These are phyloP conservation scores for Ameiurus melas DNA, from an alignment of 2,113 vertebrate species.

Conservation along the genomic window DNA sequence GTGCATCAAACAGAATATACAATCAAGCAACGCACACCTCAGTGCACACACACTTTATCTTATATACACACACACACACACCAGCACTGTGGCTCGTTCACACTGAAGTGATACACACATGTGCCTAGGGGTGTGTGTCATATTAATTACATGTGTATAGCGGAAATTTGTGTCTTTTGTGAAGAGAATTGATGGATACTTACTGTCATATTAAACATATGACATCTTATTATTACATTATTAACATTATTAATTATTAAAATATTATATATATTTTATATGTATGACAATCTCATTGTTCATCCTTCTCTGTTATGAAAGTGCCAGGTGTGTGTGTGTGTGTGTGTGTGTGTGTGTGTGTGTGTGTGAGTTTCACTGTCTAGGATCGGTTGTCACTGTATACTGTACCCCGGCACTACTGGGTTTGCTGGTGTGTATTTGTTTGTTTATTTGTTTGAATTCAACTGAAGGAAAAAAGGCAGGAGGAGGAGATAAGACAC, in stretches of 20 bases:
- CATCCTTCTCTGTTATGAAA: neutral
- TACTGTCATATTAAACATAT: neutral
- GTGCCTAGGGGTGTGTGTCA: neutral
- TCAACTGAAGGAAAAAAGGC: neutral
- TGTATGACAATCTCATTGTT: neutral
- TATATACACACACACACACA: neutral
- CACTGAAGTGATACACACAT: neutral
- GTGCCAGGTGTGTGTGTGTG: conserved; percentile 29
- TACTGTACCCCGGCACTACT: neutral
- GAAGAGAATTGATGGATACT: neutral
- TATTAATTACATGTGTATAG: neutral
- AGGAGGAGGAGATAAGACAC: conserved; percentile 66
- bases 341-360: conserved; percentile 50
- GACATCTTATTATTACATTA: too few relatives aligned
- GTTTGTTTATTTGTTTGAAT: conserved; percentile 10
- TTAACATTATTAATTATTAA: neutral
- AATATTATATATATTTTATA: too few relatives aligned
- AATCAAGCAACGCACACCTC: conserved; percentile 15
- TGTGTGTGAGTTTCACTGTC: conserved; percentile 49
- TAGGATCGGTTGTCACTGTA: conserved; percentile 55
- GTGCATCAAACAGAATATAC: conserved; percentile 33
- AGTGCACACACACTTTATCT: neutral
- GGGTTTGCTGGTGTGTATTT: conserved; percentile 59
- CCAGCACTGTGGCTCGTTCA: neutral
- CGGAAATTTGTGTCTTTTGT: neutral